Conservation (phyloP, 2,888 invertebrate species). For the Tortrix viridana region DNA sequence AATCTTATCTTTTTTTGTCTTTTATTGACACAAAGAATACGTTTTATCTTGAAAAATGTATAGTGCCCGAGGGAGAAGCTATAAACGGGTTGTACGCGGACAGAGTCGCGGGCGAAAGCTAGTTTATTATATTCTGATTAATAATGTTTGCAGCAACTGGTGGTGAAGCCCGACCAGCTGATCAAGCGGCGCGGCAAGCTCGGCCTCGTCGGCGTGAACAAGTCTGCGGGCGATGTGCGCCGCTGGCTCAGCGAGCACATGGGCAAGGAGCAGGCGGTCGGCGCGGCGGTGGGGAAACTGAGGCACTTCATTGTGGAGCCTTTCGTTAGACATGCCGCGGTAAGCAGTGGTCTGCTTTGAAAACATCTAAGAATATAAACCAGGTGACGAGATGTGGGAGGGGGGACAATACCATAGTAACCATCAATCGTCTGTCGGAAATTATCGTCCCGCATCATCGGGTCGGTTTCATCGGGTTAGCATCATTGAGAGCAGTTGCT, state of each 20-base stretch:
- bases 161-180: constrained; percentile 99
- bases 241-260: constrained; percentile 94
- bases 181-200: constrained; percentile 99
- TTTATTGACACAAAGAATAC: too few species aligned
- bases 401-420: too few species aligned
- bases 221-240: constrained; percentile 90
- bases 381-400: not conserved
- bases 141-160: constrained; percentile 87
- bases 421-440: too few species aligned
- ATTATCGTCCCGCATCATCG: too few species aligned
- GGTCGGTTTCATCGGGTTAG: too few species aligned
- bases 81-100: too few species aligned
- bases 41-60: too few species aligned
- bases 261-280: constrained; percentile 94
- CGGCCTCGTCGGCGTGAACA: constrained; percentile 97
- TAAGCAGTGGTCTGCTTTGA: constrained; percentile 64
- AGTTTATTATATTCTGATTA: not conserved
- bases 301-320: constrained; percentile 98
- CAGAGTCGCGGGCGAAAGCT: too few species aligned
- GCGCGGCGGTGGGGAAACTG: constrained; percentile 94
- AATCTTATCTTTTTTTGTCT: too few species aligned
- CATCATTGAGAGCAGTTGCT: too few species aligned
- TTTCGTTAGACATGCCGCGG: constrained; percentile 94
- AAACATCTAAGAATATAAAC: not conserved
- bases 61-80: too few species aligned